Base-by-base conservation (phyloP, 35 echinoderm and acorn worm genomes). In the Eucidaris tribuloides region DNA sequence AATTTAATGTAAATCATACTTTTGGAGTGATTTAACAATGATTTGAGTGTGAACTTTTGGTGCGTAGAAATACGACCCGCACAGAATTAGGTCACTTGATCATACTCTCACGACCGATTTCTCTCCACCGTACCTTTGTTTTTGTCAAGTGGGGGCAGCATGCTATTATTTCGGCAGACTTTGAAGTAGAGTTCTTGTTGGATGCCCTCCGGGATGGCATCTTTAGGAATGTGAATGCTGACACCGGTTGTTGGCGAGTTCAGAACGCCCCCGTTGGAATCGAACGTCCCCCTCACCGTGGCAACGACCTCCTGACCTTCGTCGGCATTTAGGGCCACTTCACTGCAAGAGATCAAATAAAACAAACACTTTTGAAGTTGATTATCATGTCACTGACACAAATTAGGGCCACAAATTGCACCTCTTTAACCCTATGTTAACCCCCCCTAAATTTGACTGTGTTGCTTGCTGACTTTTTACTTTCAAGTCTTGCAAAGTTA, bases 111-210 rank as follows among this genome's bases (percentile, higher is more conserved):
- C 2, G 39, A 41, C 9, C 5, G 23, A 50, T 24, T n/a, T n/a
- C n/a, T n/a, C n/a, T n/a, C 18, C 48, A 9, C 5, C 85, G n/a
- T 61, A 92, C 94, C 94, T 89, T 97, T 97, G 31, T 97, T 86
- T 41, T 77, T 88, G 83, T 97, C 94, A 46, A 97, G 62, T 40
- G 94, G 94, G 18, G 94, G 94, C 50, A 97, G 85, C 71, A 92
- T 88, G 55, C 87, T 97, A 76, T 86, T 92, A 68, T 97, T 89
- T 41, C 82, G 80, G 71, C 94, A 97, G 33, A 97, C 94, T 43
- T 97, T 97, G 79, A 97, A 97, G 89, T 92, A 92, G 42, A 97
- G 81, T 22, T 97, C 94, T n/a, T 97, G 94, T 34, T 62, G 63
- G 39, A 80, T 44, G 27, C 94, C 94, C n/a, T 92, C 84, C 14